Conservation (phyloP, 2,888 invertebrate genomes). For the Pseudolycoriella hygida region DNA sequence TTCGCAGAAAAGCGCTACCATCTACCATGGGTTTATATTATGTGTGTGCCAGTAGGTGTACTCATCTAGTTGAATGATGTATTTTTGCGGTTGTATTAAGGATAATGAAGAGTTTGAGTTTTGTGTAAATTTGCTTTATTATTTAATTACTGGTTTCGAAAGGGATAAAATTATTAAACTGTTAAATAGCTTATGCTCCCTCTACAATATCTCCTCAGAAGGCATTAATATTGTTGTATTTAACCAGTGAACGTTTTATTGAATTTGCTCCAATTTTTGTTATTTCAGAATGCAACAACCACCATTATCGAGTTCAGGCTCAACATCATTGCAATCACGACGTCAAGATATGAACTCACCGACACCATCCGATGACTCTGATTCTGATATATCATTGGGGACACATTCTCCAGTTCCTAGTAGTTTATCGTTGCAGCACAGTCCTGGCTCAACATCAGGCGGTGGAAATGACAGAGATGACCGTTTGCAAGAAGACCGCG, state of each 20-base stretch:
- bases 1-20: neutral
- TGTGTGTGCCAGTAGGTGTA: neutral
- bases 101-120: neutral
- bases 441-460: conserved; percentile 29
- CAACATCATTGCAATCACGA: conserved; percentile 16
- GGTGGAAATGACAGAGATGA: conserved; percentile 27
- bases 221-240: too few species aligned
- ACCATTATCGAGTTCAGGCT: conserved; percentile 5
- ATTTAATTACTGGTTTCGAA: too few species aligned
- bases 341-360: conserved; percentile 26
- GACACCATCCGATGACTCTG: conserved; percentile 27
- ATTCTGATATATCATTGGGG: conserved; percentile 29
- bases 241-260: too few species aligned
- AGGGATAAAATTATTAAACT: too few species aligned
- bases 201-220: too few species aligned
- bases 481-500: conserved; percentile 18
- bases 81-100: neutral
- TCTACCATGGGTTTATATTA: neutral
- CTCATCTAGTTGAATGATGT: neutral
- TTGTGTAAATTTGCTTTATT: neutral
- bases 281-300: conserved; percentile 7
- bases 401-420: conserved; percentile 30
- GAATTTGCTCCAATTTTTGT: neutral
- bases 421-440: conserved; percentile 27
- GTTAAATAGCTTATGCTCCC: too few species aligned